These are phyloP conservation scores for Crotophaga sulcirostris DNA, from an alignment of 2,113 vertebrate genomes.

Conservation along the genomic window DNA sequence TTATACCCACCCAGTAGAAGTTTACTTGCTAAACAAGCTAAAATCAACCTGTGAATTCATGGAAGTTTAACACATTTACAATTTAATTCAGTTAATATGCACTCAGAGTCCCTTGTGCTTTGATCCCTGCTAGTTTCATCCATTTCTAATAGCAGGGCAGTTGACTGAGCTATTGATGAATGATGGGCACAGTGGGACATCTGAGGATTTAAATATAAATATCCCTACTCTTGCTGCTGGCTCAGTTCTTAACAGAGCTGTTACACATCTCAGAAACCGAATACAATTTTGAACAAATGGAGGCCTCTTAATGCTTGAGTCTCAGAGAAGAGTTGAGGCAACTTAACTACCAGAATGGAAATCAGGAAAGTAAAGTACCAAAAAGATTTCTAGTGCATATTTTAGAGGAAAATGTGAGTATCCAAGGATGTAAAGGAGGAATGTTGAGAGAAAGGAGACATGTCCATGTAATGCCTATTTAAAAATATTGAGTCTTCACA, in stretches of 20 bases:
- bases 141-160: slow-evolving; percentile 9
- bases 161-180: slow-evolving; percentile 25
- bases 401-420: background rate
- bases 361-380: background rate
- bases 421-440: background rate
- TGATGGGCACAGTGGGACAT: slow-evolving; percentile 6
- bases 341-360: background rate
- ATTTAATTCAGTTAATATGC: slow-evolving; percentile 40
- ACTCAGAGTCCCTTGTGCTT: background rate
- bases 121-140: slow-evolving; percentile 3
- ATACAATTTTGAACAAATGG: background rate
- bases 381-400: background rate
- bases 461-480: background rate
- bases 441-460: background rate
- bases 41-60: background rate
- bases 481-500: background rate
- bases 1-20: background rate
- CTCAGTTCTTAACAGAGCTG: background rate
- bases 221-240: background rate
- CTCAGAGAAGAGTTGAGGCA: background rate
- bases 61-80: slow-evolving; percentile 17
- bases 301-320: background rate
- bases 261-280: background rate
- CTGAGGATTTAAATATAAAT: background rate
- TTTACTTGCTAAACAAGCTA: slow-evolving; percentile 25